Base-by-base conservation (phyloP, 2,113 vertebrate genomes). In the Zapus hudsonius region DNA sequence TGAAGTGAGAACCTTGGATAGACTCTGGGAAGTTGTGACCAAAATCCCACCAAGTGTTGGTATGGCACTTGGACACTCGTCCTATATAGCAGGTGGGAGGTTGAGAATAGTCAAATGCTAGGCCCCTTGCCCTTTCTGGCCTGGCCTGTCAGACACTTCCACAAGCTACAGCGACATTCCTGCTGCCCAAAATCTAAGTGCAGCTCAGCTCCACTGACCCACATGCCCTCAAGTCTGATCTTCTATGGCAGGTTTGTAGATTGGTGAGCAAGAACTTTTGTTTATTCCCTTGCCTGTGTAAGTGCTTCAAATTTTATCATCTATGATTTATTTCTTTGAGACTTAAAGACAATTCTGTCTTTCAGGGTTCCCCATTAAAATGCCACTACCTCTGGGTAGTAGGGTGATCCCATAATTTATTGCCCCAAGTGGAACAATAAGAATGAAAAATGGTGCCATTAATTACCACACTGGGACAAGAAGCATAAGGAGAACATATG, bases 361-460 rank as follows among this genome's bases (percentile, higher is more conserved):
- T 92, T 89, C 80, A 92, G 61, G 40, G 36, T 64, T 5, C 31
- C 67, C 66, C 84, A 92, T 80, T 90, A 96, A 95, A 93, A 92
- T 85, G 64, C 20, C 57, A 94, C 36, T 86, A 74, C 33, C 80
- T 42, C 75, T 74, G 12, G 36, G n/a, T 27, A 78, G 47, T 16
- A 64, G 59, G 33, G 52, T 67, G 59, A 94, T 76, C 75, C 70
- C 12, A 20, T 72, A 92, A 92, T 89, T 88, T 92, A 86, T 61
- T 86, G 75, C 82, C 31, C 76, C 85, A 82, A 86, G 38, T 47
- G 12, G 66, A 74, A 90, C 91, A 93, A n/a, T 29, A 82, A 83
- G 66, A 93, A 66, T 67, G 22, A 93, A 93, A 81, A 66, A 52
- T 55, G 76, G 27, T 19, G 55, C 47, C 66, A 84, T 75, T 91